phyloP scores from a whole-genome alignment of 1,140 invertebrate genomes.

The Lerema accius region DNA sequence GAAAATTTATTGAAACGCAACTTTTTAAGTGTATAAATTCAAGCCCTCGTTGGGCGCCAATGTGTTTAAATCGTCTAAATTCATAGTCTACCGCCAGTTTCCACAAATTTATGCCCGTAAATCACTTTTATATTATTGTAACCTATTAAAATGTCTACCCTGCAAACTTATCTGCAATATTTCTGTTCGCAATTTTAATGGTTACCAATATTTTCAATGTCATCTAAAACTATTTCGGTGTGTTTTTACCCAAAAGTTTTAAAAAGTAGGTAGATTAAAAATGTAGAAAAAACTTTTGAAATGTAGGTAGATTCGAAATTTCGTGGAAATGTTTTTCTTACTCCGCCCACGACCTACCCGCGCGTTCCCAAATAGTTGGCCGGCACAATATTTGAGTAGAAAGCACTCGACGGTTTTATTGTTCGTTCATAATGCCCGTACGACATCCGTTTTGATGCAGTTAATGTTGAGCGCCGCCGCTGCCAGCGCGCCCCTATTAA shows the following conservation, averaged over 20 bases:
- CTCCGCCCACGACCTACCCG: not conserved
- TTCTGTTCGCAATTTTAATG: slow-evolving; percentile 1
- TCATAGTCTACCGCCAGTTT: slow-evolving; percentile 1
- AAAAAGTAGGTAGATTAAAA: no score
- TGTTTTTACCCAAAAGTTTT: no score
- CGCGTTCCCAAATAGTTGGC: slow-evolving; percentile 23
- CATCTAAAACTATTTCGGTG: no score
- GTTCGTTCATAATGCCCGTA: slow-evolving; percentile 71
- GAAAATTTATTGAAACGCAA: no score
- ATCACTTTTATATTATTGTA: slow-evolving; percentile 10
- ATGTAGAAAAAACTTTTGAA: no score
- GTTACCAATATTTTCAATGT: not conserved
- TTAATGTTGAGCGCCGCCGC: slow-evolving; percentile 61
- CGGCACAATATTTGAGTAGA: slow-evolving; percentile 57
- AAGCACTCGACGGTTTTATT: slow-evolving; percentile 69
- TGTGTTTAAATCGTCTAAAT: not conserved
- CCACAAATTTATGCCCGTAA: not conserved
- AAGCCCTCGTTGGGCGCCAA: slow-evolving; percentile 57
- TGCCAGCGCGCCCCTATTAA: slow-evolving; percentile 69
- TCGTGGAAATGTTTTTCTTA: no score
- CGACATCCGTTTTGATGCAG: slow-evolving; percentile 74
- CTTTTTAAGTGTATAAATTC: not conserved
- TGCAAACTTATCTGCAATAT: not conserved
- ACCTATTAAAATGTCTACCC: not conserved
- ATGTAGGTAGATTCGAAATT: no score